phyloP scores from a whole-genome alignment of 2,797 vertebrate species.

The Poeciliopsis paucimaculata region DNA sequence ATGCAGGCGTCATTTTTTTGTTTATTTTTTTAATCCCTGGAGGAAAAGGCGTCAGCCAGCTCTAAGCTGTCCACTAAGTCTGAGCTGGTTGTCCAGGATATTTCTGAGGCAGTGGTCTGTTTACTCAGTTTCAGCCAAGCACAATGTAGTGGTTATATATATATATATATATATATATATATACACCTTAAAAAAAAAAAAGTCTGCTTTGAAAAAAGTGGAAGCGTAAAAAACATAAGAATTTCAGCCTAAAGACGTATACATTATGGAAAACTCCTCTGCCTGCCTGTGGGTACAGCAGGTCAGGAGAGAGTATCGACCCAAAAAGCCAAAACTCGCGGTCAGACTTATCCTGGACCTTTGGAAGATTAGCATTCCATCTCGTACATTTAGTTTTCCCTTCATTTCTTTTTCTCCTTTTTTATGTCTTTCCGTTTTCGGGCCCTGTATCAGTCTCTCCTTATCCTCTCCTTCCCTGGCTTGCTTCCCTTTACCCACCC shows the following conservation, averaged over 20 bases:
- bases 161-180: background rate
- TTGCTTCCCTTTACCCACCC: conserved; percentile 27
- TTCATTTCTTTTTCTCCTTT: background rate
- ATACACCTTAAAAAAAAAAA: conserved; percentile 1
- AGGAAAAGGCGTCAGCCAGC: conserved; percentile 22
- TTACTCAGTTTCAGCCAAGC: conserved; percentile 61
- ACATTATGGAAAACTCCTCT: conserved; percentile 30
- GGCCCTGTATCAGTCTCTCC: conserved; percentile 7
- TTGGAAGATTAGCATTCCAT: conserved; percentile 57
- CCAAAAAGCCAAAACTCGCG: conserved; percentile 60
- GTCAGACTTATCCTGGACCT: conserved; percentile 59
- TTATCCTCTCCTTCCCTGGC: conserved; percentile 28
- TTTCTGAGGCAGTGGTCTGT: conserved; percentile 52
- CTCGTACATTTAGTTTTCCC: background rate
- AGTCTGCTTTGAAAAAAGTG: conserved; percentile 49
- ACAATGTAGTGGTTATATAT: conserved; percentile 41
- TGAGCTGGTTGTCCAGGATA: conserved; percentile 65
- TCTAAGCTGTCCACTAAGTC: conserved; percentile 65
- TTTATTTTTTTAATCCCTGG: conserved; percentile 7
- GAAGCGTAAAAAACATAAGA: conserved; percentile 33
- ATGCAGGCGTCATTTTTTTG: conserved; percentile 19
- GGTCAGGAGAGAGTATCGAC: conserved; percentile 70
- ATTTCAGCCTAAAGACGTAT: conserved; percentile 49
- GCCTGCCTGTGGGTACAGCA: conserved; percentile 47
- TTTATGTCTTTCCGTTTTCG: background rate